Evolutionary conservation across 2,797 vertebrate genomes (phyloP).

Genomic region (Melanotaenia maccullochi): DNA sequence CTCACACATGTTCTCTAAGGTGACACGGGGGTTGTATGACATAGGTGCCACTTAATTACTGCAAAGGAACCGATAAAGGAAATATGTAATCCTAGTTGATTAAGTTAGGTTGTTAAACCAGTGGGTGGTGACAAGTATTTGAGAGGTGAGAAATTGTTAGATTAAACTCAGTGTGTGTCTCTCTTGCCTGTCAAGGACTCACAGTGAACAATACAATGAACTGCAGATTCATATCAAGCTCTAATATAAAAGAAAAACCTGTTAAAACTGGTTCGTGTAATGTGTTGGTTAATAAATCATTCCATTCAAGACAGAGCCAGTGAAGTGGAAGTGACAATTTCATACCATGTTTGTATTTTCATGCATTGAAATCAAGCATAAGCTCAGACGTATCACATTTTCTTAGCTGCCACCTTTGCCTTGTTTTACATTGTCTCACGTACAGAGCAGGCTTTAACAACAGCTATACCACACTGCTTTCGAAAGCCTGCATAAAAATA

Average conservation of each 20-base stretch:
- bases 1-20: conserved; percentile 64
- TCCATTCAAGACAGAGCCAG: conserved; percentile 45
- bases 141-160: conserved; percentile 76
- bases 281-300: conserved; percentile 66
- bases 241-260: conserved; percentile 44
- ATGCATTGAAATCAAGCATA: conserved; percentile 64
- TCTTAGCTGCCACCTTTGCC: conserved; percentile 49
- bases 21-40: conserved; percentile 65
- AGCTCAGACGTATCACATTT: conserved; percentile 55
- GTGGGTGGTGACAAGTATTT: conserved; percentile 65
- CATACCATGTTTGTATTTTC: conserved; percentile 70
- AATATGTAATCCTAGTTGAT: conserved; percentile 78
- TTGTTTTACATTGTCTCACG: conserved; percentile 40
- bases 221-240: conserved; percentile 37
- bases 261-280: conserved; percentile 46
- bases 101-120: conserved; percentile 72
- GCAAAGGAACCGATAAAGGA: conserved; percentile 75
- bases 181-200: conserved; percentile 55
- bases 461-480: conserved; percentile 20
- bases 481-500: conserved; percentile 20
- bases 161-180: conserved; percentile 67
- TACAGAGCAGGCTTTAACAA: conserved; percentile 24
- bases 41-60: conserved; percentile 79
- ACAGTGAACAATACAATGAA: conserved; percentile 37
- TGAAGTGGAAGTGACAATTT: conserved; percentile 66